phyloP scores from a whole-genome alignment of 2,888 invertebrate genomes.

The Orgyia antiqua region DNA sequence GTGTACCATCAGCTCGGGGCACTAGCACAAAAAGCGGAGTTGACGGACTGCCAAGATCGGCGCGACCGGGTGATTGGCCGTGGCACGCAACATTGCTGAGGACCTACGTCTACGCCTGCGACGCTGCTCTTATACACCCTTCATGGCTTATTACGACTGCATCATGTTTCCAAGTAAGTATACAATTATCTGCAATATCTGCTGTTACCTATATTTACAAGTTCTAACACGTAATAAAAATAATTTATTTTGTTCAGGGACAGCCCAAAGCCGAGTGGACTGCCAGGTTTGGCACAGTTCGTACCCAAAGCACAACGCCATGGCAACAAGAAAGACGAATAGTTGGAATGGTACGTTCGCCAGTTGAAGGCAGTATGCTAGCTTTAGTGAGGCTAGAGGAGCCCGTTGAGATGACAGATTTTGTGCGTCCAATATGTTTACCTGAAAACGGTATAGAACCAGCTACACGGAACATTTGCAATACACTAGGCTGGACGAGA shows the following conservation, averaged over 20 bases:
- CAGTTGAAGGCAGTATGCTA: slow-evolving; percentile 91
- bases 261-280: slow-evolving; percentile 94
- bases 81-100: slow-evolving; percentile 92
- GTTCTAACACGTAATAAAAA: not conserved
- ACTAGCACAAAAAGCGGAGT: slow-evolving; percentile 61
- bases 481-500: slow-evolving; percentile 91
- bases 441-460: slow-evolving; percentile 74
- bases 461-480: slow-evolving; percentile 77
- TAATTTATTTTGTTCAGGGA: slow-evolving; percentile 63
- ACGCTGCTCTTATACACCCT: slow-evolving; percentile 88
- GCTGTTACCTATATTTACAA: not conserved
- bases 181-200: not conserved
- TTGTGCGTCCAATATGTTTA: slow-evolving; percentile 89
- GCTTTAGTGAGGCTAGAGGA: slow-evolving; percentile 89
- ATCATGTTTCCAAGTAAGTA: slow-evolving; percentile 85
- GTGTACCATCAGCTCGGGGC: slow-evolving; percentile 80
- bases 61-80: slow-evolving; percentile 93
- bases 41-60: slow-evolving; percentile 82
- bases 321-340: slow-evolving; percentile 92
- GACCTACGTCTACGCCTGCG: slow-evolving; percentile 91
- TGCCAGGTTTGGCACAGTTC: slow-evolving; percentile 86
- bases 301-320: slow-evolving; percentile 88
- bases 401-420: slow-evolving; percentile 86
- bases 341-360: slow-evolving; percentile 92
- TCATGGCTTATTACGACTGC: slow-evolving; percentile 93